A percentile compares a stretch with the other conserved stretches of the same genome.
These are phyloP conservation scores for Albula goreensis DNA, from an alignment of 2,113 vertebrate species.

Conservation along the genomic window DNA sequence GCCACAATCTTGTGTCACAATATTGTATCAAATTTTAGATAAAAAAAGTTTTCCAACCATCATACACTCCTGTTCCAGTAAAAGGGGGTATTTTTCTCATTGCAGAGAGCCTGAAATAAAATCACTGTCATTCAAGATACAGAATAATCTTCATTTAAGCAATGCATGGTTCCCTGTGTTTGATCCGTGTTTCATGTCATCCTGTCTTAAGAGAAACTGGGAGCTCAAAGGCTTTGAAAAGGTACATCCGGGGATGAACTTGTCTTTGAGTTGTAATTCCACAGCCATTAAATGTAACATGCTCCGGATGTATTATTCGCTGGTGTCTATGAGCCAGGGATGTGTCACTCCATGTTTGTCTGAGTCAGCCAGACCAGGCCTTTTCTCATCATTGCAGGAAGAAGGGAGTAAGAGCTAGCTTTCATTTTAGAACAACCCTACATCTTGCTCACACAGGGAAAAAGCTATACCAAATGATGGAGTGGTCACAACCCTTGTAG, in stretches of 20 bases:
- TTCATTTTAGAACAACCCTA: background rate
- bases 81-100: background rate
- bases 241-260: conserved; percentile 9
- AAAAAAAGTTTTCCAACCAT: background rate
- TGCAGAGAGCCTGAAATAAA: background rate
- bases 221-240: conserved; percentile 5
- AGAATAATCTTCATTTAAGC: conserved; percentile 2
- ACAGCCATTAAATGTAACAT: conserved; percentile 9
- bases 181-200: background rate
- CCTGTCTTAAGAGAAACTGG: background rate
- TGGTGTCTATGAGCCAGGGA: background rate
- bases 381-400: background rate
- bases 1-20: too few species aligned
- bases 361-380: background rate
- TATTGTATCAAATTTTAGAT: too few species aligned
- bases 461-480: background rate
- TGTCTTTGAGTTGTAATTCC: background rate
- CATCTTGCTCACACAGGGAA: background rate
- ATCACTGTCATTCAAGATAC: background rate
- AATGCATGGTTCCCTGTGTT: background rate
- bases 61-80: background rate
- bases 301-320: background rate
- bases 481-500: background rate
- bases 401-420: background rate
- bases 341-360: background rate